Evolutionary conservation across 2,797 vertebrate species (phyloP).

Genomic region (Alosa sapidissima): DNA sequence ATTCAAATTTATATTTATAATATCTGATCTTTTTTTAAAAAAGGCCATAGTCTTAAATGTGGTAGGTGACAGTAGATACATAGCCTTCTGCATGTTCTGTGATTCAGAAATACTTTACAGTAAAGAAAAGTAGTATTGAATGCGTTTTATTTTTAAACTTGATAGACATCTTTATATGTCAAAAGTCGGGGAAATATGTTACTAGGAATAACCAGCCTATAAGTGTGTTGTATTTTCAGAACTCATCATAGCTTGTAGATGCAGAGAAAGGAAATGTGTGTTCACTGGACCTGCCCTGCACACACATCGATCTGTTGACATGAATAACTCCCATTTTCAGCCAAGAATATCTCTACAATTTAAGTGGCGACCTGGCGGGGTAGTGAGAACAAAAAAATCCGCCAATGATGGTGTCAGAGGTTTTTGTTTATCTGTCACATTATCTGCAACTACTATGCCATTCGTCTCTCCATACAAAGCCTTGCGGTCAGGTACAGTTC

Average conservation of each 20-base stretch:
- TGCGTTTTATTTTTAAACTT: too few species aligned
- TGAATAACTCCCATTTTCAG: constrained; percentile 48
- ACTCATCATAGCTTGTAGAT: neutral
- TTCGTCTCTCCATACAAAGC: constrained; percentile 11
- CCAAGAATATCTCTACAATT: constrained; percentile 34
- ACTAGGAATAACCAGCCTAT: neutral
- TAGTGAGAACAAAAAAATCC: constrained; percentile 21
- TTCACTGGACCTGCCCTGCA: neutral
- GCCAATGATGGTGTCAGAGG: constrained; percentile 24
- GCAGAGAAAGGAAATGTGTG: constrained; percentile 8
- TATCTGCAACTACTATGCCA: constrained; percentile 17
- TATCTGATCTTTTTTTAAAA: too few species aligned
- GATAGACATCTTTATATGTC: neutral
- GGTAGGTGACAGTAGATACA: too few species aligned
- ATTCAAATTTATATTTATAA: too few species aligned
- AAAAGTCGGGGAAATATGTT: too few species aligned
- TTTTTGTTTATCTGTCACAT: constrained; percentile 32
- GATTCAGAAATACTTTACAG: neutral
- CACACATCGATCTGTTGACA: constrained; percentile 45
- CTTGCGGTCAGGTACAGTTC: constrained; percentile 45
- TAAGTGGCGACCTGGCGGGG: constrained; percentile 13
- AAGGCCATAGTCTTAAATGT: too few species aligned
- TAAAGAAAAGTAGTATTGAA: neutral
- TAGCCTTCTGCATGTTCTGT: too few species aligned
- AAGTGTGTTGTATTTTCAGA: neutral